Evolutionary conservation across 1,140 invertebrate genomes (phyloP), one percentile per base, ranked within the genome.

Genomic region (Neodiprion fabricii): DNA sequence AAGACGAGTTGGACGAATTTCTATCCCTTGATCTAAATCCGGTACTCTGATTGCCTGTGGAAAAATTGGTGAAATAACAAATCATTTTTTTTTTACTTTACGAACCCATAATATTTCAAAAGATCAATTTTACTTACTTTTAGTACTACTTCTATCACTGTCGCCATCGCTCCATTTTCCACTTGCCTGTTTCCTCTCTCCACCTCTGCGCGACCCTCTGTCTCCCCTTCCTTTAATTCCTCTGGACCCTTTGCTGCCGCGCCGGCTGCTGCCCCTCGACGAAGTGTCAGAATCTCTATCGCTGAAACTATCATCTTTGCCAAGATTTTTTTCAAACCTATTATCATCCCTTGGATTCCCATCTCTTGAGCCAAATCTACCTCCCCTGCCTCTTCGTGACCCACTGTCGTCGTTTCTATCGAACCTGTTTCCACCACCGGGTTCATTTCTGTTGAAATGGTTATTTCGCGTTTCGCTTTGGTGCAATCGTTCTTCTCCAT

Each of bases 251-350:
- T 76, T 66, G 49, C 61, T 79, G 11, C 77, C 79, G 4, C 79
- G 76, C 77, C 69, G 79, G 28, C 71, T 66, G 40, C 76, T 79
- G 21, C 72, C 73, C 75, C 71, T 80, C 10, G 72, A 82, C 0
- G 81, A 83, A 47, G 78, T 81, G 77, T 84, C 80, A 0, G 83
- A 85, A 75, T 84, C 82, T 72, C 80, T 86, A 17, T 85, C 84
- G 7, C 80, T 85, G 73, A 75, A 81, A 28, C 72, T 67, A 14
- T 73, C 70, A 23, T 72, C 72, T 73, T 61, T 61, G 53, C n/a
- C n/a, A 12, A 61, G 11, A 17, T 17, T 61, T 61, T 72, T 71
- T 14, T 73, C 74, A 61, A 68, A 70, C 75, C 69, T 75, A 7
- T 61, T 40, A 66, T 70, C 78, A 70, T 75, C 73, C n/a, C 73